Percentiles rank a stretch among this genome's conserved stretches.
Conservation (phyloP, 2,888 invertebrate species). For the Colletes collaris region DNA sequence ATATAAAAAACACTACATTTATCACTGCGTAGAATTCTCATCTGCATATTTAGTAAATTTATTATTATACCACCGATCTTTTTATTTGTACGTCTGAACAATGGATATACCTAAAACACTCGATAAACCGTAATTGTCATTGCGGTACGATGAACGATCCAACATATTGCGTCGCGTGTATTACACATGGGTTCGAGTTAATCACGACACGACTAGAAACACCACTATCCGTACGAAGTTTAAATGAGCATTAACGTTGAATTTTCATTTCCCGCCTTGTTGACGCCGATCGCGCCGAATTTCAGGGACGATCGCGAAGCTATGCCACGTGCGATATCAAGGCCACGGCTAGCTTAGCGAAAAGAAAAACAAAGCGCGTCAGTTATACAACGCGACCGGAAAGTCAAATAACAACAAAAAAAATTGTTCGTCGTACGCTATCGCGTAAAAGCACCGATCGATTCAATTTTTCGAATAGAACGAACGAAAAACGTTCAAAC, state of each 20-base stretch:
- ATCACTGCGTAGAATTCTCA: no score
- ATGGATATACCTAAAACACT: no score
- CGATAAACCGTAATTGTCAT: not conserved
- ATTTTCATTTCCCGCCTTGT: constrained; percentile 62
- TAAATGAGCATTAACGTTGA: constrained; percentile 36
- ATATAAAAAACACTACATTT: no score
- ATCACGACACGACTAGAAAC: constrained; percentile 14
- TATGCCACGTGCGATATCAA: constrained; percentile 65
- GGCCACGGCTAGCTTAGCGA: constrained; percentile 50
- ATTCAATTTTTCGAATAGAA: not conserved
- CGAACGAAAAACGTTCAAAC: no score
- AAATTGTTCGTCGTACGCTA: not conserved
- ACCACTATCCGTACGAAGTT: constrained; percentile 13
- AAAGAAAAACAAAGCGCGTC: constrained; percentile 29
- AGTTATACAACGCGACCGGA: constrained; percentile 21
- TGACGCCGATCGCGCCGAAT: constrained; percentile 44
- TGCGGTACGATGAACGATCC: not conserved
- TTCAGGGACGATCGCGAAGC: constrained; percentile 59
- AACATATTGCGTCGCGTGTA: not conserved
- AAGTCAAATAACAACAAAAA: not conserved
- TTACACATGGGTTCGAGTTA: constrained; percentile 7
- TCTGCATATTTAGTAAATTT: no score
- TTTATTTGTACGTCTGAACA: no score
- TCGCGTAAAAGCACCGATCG: not conserved
- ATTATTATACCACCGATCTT: no score